These are phyloP conservation scores for Arrhopalites spinosus DNA, from an alignment of 2,888 invertebrate genomes.

Conservation along the genomic window DNA sequence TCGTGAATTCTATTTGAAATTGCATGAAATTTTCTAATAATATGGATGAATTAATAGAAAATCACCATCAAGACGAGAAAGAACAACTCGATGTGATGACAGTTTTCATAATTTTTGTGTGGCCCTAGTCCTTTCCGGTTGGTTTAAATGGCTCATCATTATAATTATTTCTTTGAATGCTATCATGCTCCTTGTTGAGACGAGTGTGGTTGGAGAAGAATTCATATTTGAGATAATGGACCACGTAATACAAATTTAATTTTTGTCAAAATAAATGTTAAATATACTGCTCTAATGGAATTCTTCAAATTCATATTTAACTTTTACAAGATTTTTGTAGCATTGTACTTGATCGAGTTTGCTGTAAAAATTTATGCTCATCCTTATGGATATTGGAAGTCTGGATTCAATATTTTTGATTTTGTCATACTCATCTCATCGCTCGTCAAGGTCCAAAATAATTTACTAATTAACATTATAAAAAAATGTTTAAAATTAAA, in stretches of 20 bases:
- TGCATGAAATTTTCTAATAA: neutral
- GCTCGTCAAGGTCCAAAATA: slow-evolving; percentile 39
- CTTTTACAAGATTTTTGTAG: neutral
- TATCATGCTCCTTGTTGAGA: slow-evolving; percentile 48
- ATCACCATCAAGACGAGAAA: slow-evolving; percentile 15
- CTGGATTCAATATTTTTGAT: slow-evolving; percentile 54
- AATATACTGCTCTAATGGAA: neutral
- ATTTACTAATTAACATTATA: neutral
- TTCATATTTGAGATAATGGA: slow-evolving; percentile 41
- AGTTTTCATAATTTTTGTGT: slow-evolving; percentile 45
- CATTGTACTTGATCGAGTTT: neutral
- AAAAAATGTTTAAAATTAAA: neutral
- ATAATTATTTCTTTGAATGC: slow-evolving; percentile 50
- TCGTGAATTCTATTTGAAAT: neutral
- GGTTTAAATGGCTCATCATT: slow-evolving; percentile 50
- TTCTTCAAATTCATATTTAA: neutral
- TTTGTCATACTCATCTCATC: slow-evolving; percentile 50
- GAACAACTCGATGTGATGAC: slow-evolving; percentile 37
- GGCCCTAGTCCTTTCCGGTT: slow-evolving; percentile 39
- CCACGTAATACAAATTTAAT: slow-evolving; percentile 35
- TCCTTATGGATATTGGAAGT: slow-evolving; percentile 49
- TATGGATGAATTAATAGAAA: slow-evolving; percentile 8
- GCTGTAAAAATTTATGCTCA: slow-evolving; percentile 52
- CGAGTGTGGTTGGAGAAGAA: slow-evolving; percentile 18
- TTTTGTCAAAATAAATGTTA: neutral